Conservation (phyloP, 2,888 invertebrate genomes). For the Diplazon laetatorius region DNA sequence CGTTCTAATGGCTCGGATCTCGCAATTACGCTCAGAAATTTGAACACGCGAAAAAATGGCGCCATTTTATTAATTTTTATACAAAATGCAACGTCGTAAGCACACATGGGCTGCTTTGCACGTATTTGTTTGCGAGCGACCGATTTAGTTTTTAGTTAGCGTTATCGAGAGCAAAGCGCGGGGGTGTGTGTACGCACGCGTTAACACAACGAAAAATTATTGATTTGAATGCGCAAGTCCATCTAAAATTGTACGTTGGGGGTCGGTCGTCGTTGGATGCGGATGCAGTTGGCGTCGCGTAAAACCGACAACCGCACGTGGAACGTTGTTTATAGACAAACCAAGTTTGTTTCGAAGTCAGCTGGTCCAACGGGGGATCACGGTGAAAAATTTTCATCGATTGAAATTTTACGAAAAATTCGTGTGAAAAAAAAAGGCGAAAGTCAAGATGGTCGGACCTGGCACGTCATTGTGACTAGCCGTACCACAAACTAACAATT, state of each 20-base stretch:
- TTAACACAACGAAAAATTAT: slow-evolving; percentile 74
- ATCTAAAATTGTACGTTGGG: slow-evolving; percentile 39
- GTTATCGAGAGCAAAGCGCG: slow-evolving; percentile 28
- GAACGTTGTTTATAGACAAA: background rate
- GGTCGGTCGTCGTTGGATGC: slow-evolving; percentile 49
- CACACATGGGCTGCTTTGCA: no score
- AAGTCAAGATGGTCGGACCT: slow-evolving; percentile 70
- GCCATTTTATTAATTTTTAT: background rate
- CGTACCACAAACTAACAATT: slow-evolving; percentile 71
- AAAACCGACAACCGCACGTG: slow-evolving; percentile 33
- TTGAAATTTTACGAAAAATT: background rate
- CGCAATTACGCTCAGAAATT: background rate
- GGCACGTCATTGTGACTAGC: slow-evolving; percentile 76
- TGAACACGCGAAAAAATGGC: background rate
- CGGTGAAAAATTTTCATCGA: background rate
- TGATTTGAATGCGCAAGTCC: slow-evolving; percentile 80
- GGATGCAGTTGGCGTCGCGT: slow-evolving; percentile 52
- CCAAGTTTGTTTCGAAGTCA: slow-evolving; percentile 1
- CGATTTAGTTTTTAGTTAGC: background rate
- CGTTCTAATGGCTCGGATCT: no score
- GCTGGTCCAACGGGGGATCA: slow-evolving; percentile 3
- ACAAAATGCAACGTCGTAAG: background rate
- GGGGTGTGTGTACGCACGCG: slow-evolving; percentile 74
- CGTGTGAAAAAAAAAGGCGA: background rate
- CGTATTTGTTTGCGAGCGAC: background rate